Conservation (phyloP, 2,113 vertebrate genomes). For the Epinephelus moara region DNA sequence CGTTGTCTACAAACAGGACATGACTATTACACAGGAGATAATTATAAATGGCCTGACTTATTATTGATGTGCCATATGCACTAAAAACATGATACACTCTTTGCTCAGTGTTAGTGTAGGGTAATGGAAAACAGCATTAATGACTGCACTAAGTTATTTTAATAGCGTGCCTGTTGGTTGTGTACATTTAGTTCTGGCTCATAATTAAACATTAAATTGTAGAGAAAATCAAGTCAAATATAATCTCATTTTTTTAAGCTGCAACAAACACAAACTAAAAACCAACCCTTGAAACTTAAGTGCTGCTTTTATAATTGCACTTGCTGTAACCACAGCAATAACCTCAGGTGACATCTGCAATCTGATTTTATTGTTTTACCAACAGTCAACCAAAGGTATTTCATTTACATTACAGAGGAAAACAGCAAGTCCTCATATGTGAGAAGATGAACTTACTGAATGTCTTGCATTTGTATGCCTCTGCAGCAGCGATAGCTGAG, state of each 20-base stretch:
- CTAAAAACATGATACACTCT: conserved; percentile 36
- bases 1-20: conserved; percentile 34
- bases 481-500: too few relatives aligned
- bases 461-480: too few relatives aligned
- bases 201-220: conserved; percentile 18
- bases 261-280: conserved; percentile 11
- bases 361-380: too few relatives aligned
- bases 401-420: background rate
- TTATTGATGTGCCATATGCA: background rate
- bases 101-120: background rate
- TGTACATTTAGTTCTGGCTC: background rate
- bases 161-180: conserved; percentile 18
- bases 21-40: conserved; percentile 16
- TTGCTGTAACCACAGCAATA: background rate
- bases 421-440: background rate
- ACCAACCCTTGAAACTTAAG: background rate
- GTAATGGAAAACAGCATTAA: conserved; percentile 35
- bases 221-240: conserved; percentile 26
- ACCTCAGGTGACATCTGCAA: background rate
- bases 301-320: background rate
- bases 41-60: conserved; percentile 29
- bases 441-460: too few relatives aligned
- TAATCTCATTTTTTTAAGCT: conserved; percentile 26
- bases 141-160: conserved; percentile 18
- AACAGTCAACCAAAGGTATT: background rate